These are phyloP conservation scores for Leptinotarsa juncta DNA, from an alignment of 2,888 invertebrate genomes.

Conservation along the genomic window DNA sequence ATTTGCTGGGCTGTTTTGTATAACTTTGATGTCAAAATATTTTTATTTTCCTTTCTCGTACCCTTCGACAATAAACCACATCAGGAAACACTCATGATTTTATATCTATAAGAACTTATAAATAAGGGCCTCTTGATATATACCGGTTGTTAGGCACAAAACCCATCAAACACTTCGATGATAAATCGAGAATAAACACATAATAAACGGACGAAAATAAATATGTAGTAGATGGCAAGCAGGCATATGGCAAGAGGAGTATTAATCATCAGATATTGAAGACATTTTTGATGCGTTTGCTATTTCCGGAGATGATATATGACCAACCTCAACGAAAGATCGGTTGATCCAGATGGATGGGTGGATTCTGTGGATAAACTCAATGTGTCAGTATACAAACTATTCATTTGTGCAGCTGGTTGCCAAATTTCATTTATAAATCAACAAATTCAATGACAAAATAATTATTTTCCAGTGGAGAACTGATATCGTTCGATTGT, in stretches of 20 bases:
- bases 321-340: constrained; percentile 11
- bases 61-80: constrained; percentile 6
- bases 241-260: constrained; percentile 14
- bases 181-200: constrained; percentile 41
- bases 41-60: background rate
- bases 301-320: constrained; percentile 7
- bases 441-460: too few species aligned
- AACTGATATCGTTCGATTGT: too few species aligned
- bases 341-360: background rate
- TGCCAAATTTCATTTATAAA: too few species aligned
- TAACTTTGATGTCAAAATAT: too few species aligned
- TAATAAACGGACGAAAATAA: constrained; percentile 40
- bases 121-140: constrained; percentile 28
- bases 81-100: constrained; percentile 18
- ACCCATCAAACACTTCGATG: constrained; percentile 33
- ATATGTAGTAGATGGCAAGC: constrained; percentile 28
- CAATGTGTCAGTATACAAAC: background rate
- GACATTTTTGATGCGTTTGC: constrained; percentile 9
- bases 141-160: constrained; percentile 27
- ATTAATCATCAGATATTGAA: constrained; percentile 9
- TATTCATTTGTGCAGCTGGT: too few species aligned
- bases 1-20: too few species aligned
- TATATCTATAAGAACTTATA: constrained; percentile 27
- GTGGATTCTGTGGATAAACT: background rate
- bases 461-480: too few species aligned